Evolutionary conservation across 1,140 invertebrate genomes (phyloP).

Genomic region (Babylonia areolata): DNA sequence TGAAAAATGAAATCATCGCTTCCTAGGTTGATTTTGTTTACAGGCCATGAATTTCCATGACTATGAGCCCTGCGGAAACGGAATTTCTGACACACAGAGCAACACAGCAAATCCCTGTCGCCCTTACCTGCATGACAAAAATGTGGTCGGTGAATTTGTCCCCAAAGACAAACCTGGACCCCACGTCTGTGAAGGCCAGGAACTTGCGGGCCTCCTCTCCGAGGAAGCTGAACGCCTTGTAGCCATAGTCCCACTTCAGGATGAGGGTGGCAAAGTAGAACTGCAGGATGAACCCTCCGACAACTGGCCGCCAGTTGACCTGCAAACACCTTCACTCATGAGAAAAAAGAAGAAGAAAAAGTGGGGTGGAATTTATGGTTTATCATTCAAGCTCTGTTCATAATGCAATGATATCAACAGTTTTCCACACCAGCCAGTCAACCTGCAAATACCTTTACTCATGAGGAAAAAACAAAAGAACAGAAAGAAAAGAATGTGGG

Average conservation of each 20-base stretch:
- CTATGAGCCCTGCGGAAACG: too few species aligned
- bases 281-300: conserved; percentile 87
- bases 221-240: conserved; percentile 85
- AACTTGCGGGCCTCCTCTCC: conserved; percentile 84
- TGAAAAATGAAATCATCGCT: too few species aligned
- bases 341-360: not conserved
- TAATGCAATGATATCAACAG: too few species aligned
- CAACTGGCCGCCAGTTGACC: conserved; percentile 68
- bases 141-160: conserved; percentile 72
- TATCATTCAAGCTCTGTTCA: too few species aligned
- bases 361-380: too few species aligned
- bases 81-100: too few species aligned
- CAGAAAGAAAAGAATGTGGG: not conserved
- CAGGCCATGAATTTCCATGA: too few species aligned
- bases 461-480: not conserved
- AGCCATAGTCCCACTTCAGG: conserved; percentile 89
- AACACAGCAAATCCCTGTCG: too few species aligned
- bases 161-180: conserved; percentile 91
- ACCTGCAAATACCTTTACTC: conserved; percentile 49
- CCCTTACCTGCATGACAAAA: conserved; percentile 70
- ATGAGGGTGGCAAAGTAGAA: conserved; percentile 90
- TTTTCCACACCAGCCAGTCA: too few species aligned
- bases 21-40: too few species aligned
- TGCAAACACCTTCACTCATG: conserved; percentile 28
- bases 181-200: conserved; percentile 85